phyloP scores from a whole-genome alignment of 2,888 invertebrate genomes.

The Ptychoptera albimana region DNA sequence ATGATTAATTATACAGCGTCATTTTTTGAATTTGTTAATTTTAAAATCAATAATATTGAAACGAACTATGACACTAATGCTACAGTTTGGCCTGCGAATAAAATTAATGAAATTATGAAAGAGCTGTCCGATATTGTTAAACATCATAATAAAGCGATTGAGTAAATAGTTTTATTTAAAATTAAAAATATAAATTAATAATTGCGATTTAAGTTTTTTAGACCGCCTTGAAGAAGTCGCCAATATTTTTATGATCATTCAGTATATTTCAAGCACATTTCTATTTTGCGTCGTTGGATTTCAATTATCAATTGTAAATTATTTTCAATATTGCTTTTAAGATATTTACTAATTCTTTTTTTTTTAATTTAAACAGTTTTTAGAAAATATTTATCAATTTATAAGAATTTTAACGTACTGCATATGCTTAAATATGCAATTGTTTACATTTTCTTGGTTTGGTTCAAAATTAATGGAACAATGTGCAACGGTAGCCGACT shows the following conservation, averaged over 20 bases:
- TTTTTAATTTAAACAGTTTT: background rate
- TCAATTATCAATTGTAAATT: background rate
- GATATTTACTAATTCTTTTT: background rate
- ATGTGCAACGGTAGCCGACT: conserved; percentile 3
- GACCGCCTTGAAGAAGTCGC: conserved; percentile 1
- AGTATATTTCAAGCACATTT: conserved; percentile 3
- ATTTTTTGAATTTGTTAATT: conserved; percentile 3
- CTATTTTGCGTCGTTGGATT: conserved; percentile 3
- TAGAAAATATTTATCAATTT: conserved; percentile 3
- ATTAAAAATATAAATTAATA: background rate
- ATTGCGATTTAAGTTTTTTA: background rate
- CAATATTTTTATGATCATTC: conserved; percentile 2
- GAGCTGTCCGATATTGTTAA: conserved; percentile 1
- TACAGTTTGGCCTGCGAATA: background rate
- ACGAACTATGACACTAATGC: background rate
- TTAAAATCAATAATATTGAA: background rate
- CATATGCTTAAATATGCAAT: conserved; percentile 3
- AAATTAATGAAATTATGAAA: background rate
- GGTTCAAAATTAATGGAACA: conserved; percentile 1
- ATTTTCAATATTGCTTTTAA: background rate
- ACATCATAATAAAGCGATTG: background rate
- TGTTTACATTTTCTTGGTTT: conserved; percentile 5
- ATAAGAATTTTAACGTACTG: conserved; percentile 2
- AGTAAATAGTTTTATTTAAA: background rate
- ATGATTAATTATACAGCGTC: conserved; percentile 2